A percentile compares a stretch with the other conserved stretches of the same genome.
These are phyloP conservation scores for Eulemur albifrons DNA, from an alignment of 2,797 vertebrate genomes.

Conservation along the genomic window DNA sequence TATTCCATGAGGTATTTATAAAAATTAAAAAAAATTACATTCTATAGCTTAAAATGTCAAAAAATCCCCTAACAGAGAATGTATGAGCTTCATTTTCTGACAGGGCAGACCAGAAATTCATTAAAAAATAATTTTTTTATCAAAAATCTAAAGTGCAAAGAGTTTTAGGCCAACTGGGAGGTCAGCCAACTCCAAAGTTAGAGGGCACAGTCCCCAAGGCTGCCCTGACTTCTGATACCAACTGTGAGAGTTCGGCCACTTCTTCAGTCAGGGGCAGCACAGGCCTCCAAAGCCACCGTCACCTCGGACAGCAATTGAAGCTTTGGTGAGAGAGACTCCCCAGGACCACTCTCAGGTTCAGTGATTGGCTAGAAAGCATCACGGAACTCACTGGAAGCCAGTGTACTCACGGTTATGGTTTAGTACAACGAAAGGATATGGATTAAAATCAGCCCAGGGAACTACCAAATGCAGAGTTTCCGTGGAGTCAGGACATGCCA, in stretches of 20 bases:
- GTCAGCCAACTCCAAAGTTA: neutral
- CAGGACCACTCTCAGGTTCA: neutral
- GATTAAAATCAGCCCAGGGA: neutral
- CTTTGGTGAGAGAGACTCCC: neutral
- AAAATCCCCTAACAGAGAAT: neutral
- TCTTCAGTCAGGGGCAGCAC: neutral
- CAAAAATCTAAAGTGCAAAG: neutral
- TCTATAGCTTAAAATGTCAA: neutral
- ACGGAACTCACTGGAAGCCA: neutral
- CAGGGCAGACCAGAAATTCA: neutral
- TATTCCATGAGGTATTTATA: neutral
- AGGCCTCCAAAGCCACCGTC: neutral
- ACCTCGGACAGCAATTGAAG: neutral
- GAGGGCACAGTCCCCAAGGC: no score
- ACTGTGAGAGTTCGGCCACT: neutral
- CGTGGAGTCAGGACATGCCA: neutral
- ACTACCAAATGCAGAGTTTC: no score
- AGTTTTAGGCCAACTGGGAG: neutral
- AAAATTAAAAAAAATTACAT: neutral
- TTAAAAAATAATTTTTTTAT: no score
- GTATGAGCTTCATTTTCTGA: neutral
- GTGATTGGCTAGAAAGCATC: neutral
- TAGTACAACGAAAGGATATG: neutral
- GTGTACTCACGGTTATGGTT: no score
- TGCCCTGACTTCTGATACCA: neutral